Percentiles rank a stretch among this genome's conserved stretches.
Conservation (phyloP, 1,140 invertebrate species). For the Scylla paramamosain region DNA sequence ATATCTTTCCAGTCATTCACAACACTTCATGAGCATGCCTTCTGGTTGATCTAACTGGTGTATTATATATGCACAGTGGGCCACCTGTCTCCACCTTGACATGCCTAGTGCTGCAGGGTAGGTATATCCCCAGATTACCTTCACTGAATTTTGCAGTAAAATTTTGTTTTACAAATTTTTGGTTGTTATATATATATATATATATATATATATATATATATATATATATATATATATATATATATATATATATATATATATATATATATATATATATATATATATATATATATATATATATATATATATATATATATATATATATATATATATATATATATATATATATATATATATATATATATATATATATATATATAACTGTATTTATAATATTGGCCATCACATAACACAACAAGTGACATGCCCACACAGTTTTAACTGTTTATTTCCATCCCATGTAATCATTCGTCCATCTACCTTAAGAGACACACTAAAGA, state of each 20-base stretch:
- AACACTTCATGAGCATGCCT: too few relatives aligned
- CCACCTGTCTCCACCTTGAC: too few relatives aligned
- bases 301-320: constrained; percentile 39
- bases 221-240: constrained; percentile 50
- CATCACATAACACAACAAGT: not conserved
- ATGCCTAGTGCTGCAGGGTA: too few relatives aligned
- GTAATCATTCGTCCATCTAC: too few relatives aligned
- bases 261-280: constrained; percentile 58
- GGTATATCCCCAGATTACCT: too few relatives aligned
- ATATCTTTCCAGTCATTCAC: too few relatives aligned
- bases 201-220: constrained; percentile 53
- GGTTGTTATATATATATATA: not conserved
- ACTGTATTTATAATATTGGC: constrained; percentile 34
- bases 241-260: constrained; percentile 55
- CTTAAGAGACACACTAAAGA: too few relatives aligned
- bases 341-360: constrained; percentile 37
- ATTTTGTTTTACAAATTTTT: not conserved
- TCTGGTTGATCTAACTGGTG: too few relatives aligned
- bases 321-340: constrained; percentile 39
- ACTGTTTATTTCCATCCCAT: too few relatives aligned
- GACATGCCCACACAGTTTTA: too few relatives aligned
- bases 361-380: constrained; percentile 39
- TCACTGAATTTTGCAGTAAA: too few relatives aligned
- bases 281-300: constrained; percentile 54
- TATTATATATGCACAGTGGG: too few relatives aligned